Percentiles rank a stretch among this genome's conserved stretches.
Conservation (phyloP, 1,140 invertebrate species). For the Cyclina sinensis region DNA sequence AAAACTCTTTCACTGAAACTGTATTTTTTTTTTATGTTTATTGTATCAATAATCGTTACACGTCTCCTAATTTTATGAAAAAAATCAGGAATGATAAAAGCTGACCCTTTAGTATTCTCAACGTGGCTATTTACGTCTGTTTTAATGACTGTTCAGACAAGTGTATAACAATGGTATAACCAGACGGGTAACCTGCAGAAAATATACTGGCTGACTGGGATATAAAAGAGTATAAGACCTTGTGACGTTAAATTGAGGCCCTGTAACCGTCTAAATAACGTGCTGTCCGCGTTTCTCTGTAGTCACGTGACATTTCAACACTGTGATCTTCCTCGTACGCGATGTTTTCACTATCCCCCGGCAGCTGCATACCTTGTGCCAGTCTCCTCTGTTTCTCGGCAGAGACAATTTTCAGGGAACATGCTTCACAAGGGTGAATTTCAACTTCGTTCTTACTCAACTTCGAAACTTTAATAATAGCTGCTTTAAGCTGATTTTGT, state of each 20-base stretch:
- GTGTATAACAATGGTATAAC: too few relatives aligned
- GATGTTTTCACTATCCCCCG: background rate
- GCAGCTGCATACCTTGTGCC: background rate
- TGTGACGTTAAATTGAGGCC: background rate
- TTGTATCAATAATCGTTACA: too few relatives aligned
- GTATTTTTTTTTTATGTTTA: too few relatives aligned
- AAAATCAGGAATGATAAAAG: too few relatives aligned
- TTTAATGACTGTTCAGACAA: too few relatives aligned
- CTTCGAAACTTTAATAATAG: background rate
- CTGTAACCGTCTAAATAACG: background rate
- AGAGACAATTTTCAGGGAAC: background rate
- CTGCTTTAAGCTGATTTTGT: background rate
- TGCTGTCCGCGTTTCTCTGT: background rate
- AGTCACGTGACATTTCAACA: background rate
- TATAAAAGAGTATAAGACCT: too few relatives aligned
- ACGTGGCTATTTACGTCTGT: too few relatives aligned
- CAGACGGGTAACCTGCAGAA: too few relatives aligned
- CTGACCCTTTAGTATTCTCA: too few relatives aligned
- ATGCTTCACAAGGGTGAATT: slow-evolving; percentile 33
- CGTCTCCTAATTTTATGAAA: too few relatives aligned
- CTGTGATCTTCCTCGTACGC: background rate
- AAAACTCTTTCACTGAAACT: too few relatives aligned
- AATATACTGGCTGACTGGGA: too few relatives aligned
- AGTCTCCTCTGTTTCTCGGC: background rate
- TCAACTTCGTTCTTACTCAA: background rate